Evolutionary conservation across 2,113 vertebrate species (phyloP).

Genomic region (Bucco capensis): DNA sequence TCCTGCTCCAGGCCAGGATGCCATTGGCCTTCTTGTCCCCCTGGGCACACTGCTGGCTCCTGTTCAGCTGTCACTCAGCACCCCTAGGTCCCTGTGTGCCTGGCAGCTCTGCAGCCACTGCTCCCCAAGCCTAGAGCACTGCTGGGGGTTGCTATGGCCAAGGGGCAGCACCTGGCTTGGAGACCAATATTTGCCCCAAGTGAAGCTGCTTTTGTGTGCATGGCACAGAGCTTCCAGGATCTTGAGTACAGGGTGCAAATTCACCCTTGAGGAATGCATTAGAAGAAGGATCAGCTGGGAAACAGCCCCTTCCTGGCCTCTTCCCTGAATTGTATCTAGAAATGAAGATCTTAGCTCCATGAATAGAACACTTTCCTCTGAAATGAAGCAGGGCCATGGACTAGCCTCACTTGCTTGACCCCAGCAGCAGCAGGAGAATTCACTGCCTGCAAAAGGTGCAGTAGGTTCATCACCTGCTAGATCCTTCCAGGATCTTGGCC

Average conservation of each 20-base stretch:
- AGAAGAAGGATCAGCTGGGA: fast-evolving
- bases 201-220: not conserved
- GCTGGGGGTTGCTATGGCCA: too few species aligned
- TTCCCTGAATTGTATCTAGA: not conserved
- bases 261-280: fast-evolving
- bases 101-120: too few species aligned
- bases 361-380: not conserved
- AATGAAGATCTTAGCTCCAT: not conserved
- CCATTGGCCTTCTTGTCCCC: too few species aligned
- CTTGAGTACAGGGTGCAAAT: not conserved
- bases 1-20: too few species aligned
- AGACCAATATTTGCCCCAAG: too few species aligned
- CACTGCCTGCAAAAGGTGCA: not conserved
- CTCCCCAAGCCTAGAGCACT: too few species aligned
- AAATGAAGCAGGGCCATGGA: not conserved
- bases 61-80: too few species aligned
- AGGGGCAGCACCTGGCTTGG: too few species aligned
- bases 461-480: not conserved
- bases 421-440: not conserved
- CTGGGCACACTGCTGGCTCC: too few species aligned
- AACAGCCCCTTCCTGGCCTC: not conserved
- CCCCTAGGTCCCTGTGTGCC: too few species aligned
- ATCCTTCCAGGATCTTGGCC: not conserved
- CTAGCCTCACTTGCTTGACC: not conserved
- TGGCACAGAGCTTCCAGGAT: not conserved